A percentile compares a stretch with the other conserved stretches of the same genome.
Conservation (phyloP, 2,888 invertebrate genomes). For the Ichneumoninae sp. region DNA sequence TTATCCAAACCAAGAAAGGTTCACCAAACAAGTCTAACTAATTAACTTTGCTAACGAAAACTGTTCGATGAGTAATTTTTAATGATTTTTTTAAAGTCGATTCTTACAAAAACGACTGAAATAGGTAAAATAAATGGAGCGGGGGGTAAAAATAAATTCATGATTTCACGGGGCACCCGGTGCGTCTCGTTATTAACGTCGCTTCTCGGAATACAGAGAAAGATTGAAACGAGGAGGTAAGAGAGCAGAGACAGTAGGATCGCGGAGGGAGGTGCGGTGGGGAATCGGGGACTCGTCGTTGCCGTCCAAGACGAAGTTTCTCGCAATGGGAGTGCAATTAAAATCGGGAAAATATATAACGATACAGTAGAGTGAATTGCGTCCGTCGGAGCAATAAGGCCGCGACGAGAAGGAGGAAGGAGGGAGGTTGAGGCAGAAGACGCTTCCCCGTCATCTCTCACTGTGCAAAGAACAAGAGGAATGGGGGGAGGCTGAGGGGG, state of each 20-base stretch:
- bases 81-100: not conserved
- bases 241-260: slow-evolving; percentile 11
- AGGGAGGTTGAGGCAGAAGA: slow-evolving; percentile 41
- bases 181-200: slow-evolving; percentile 45
- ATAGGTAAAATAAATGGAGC: slow-evolving; percentile 68
- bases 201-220: slow-evolving; percentile 26
- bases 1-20: too few species aligned
- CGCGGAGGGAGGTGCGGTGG: slow-evolving; percentile 14
- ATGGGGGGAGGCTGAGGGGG: slow-evolving; percentile 31
- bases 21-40: not conserved
- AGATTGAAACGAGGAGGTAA: slow-evolving; percentile 27
- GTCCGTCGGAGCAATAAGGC: slow-evolving; percentile 48
- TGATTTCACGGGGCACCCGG: slow-evolving; percentile 59
- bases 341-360: slow-evolving; percentile 75
- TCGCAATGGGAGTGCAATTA: slow-evolving; percentile 79
- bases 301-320: slow-evolving; percentile 58
- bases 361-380: slow-evolving; percentile 58
- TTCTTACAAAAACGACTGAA: not conserved
- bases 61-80: not conserved
- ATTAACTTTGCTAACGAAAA: not conserved
- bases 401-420: slow-evolving; percentile 51
- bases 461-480: slow-evolving; percentile 55
- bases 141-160: slow-evolving; percentile 71
- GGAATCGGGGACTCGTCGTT: slow-evolving; percentile 59
- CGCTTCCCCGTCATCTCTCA: slow-evolving; percentile 28